These are phyloP conservation scores for Chlorops oryzae DNA, from an alignment of 1,140 invertebrate species.

Conservation along the genomic window DNA sequence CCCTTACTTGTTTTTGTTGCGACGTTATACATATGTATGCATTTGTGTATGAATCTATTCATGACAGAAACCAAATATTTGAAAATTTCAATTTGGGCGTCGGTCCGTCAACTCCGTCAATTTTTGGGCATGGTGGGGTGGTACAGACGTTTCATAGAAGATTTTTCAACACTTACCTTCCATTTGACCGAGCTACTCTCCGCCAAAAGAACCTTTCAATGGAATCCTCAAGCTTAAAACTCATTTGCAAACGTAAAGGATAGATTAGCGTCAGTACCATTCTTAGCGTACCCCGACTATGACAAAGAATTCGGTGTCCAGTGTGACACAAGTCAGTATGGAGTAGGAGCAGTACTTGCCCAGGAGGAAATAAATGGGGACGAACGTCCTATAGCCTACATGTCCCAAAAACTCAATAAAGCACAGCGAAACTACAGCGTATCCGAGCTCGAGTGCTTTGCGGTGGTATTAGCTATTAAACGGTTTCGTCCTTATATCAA, in stretches of 20 bases:
- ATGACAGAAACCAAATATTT: no score
- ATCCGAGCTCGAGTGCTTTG: background rate
- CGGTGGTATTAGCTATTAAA: constrained; percentile 12
- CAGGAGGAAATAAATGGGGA: constrained; percentile 3
- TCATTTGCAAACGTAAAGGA: constrained; percentile 1
- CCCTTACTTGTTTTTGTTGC: no score
- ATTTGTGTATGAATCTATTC: no score
- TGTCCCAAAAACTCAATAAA: background rate
- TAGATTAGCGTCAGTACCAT: constrained; percentile 10
- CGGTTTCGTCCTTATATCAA: constrained; percentile 46
- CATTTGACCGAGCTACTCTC: constrained; percentile 33
- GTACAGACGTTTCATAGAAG: constrained; percentile 32
- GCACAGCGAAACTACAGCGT: background rate
- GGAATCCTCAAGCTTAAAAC: background rate
- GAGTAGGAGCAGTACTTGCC: constrained; percentile 13
- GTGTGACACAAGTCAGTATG: background rate
- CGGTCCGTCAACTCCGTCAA: background rate
- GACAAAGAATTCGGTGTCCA: constrained; percentile 14
- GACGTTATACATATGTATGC: no score
- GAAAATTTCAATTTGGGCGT: no score
- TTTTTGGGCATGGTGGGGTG: no score
- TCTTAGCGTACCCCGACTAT: constrained; percentile 27
- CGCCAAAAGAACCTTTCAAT: constrained; percentile 18
- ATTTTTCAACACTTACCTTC: constrained; percentile 27
- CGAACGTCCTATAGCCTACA: constrained; percentile 12